Percentiles rank a stretch among this genome's conserved stretches.
phyloP scores from a whole-genome alignment of 2,888 invertebrate species.

The Acrobasis repandana region DNA sequence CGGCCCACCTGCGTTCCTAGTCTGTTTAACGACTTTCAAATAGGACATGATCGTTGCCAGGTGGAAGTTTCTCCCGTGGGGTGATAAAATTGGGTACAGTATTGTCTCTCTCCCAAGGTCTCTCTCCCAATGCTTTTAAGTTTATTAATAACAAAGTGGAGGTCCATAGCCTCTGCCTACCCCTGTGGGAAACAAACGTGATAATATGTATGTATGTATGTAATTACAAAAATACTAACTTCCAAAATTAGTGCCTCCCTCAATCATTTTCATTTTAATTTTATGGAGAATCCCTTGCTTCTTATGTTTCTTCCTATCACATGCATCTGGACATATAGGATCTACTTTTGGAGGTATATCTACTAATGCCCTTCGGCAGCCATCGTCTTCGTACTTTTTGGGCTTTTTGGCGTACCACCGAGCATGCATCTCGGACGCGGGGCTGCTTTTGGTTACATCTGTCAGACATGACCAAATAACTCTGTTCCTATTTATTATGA shows the following conservation, averaged over 20 bases:
- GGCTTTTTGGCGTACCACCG: constrained; percentile 49
- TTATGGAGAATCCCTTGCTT: constrained; percentile 62
- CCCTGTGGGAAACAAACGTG: too few species aligned
- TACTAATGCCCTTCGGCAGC: constrained; percentile 57
- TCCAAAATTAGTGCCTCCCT: constrained; percentile 75
- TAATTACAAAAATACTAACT: constrained; percentile 55
- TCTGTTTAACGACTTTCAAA: too few species aligned
- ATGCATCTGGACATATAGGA: constrained; percentile 52
- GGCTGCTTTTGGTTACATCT: constrained; percentile 28
- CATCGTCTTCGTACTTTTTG: constrained; percentile 33
- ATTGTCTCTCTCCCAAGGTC: too few species aligned
- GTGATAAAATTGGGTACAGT: too few species aligned
- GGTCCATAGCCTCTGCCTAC: too few species aligned
- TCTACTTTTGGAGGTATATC: constrained; percentile 58
- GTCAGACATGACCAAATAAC: constrained; percentile 40
- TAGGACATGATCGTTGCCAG: too few species aligned
- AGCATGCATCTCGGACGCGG: not conserved
- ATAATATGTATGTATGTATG: too few species aligned
- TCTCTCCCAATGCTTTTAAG: too few species aligned
- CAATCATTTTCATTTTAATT: constrained; percentile 64
- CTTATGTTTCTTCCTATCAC: constrained; percentile 48
- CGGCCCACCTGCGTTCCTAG: too few species aligned
- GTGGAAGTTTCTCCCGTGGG: too few species aligned
- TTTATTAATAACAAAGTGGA: too few species aligned
- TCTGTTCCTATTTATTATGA: constrained; percentile 39